A percentile compares a stretch with the other conserved stretches of the same genome.
Evolutionary conservation across 53 echinoderm and acorn worm genomes (phyloP).

Genomic region (Apostichopus leukothele): DNA sequence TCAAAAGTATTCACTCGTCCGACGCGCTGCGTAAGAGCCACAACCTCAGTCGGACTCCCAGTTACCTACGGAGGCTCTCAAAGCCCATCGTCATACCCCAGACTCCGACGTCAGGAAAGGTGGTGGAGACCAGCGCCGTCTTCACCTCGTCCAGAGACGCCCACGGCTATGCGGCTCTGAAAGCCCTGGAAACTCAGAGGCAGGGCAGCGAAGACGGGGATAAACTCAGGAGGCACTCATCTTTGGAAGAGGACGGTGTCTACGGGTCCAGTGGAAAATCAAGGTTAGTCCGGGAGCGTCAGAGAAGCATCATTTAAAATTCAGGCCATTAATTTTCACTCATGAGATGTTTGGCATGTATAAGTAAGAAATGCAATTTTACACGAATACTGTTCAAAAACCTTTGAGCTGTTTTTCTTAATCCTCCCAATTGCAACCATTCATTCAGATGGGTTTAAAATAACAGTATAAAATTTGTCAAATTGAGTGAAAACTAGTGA

Average conservation of each 20-base stretch:
- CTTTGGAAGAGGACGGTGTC: conserved; percentile 4
- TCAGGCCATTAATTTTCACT: no score
- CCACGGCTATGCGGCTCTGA: conserved; percentile 84
- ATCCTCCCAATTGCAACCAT: no score
- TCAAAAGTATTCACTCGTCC: conserved; percentile 91
- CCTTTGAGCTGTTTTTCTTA: no score
- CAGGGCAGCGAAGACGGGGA: conserved; percentile 44
- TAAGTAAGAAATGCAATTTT: no score
- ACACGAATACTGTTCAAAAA: no score
- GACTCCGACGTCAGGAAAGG: conserved; percentile 72
- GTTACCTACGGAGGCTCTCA: conserved; percentile 79
- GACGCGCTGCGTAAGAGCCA: conserved; percentile 82
- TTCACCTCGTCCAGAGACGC: conserved; percentile 89
- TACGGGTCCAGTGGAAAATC: not conserved
- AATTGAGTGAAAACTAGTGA: no score
- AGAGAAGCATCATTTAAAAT: no score
- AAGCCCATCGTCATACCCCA: conserved; percentile 77
- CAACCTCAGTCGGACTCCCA: conserved; percentile 90
- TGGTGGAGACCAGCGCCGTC: conserved; percentile 82
- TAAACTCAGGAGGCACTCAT: conserved; percentile 8
- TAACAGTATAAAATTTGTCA: no score
- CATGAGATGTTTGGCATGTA: no score
- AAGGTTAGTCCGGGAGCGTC: conserved; percentile 6
- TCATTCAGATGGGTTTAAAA: no score
- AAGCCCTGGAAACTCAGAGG: conserved; percentile 68